Percentiles rank a stretch among this genome's conserved stretches.
These are phyloP conservation scores for Furnarius figulus DNA, from an alignment of 2,113 vertebrate genomes.

Conservation along the genomic window DNA sequence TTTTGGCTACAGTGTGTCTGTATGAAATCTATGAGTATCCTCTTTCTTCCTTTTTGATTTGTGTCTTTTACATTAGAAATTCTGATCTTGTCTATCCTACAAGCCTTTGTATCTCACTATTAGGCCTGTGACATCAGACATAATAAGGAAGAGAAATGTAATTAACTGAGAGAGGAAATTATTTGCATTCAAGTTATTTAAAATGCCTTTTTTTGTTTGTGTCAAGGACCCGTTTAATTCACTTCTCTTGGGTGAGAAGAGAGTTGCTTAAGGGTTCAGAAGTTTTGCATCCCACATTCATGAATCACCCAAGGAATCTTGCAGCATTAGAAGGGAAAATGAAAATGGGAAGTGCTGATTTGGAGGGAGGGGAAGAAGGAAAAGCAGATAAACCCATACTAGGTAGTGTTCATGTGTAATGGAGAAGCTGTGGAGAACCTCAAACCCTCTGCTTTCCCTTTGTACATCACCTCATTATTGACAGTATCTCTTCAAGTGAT, in stretches of 20 bases:
- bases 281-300: not conserved
- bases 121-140: not conserved
- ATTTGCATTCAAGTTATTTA: constrained; percentile 23
- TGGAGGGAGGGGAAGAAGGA: not conserved
- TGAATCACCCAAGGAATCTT: not conserved
- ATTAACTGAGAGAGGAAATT: constrained; percentile 9
- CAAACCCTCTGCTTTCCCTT: not conserved
- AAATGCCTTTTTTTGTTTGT: constrained; percentile 5
- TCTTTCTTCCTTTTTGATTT: not conserved
- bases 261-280: not conserved
- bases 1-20: not conserved
- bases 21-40: not conserved
- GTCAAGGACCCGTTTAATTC: constrained; percentile 27
- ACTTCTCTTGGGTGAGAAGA: not conserved
- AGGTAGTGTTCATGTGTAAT: not conserved
- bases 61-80: not conserved
- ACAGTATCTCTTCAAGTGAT: not conserved
- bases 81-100: not conserved
- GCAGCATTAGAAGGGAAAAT: not conserved
- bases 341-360: not conserved
- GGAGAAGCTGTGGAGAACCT: not conserved
- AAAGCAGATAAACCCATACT: not conserved
- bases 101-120: not conserved
- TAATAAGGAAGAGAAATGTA: not conserved
- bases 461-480: not conserved